phyloP scores from a whole-genome alignment of 2,113 vertebrate species.

The Rhineura floridana region DNA sequence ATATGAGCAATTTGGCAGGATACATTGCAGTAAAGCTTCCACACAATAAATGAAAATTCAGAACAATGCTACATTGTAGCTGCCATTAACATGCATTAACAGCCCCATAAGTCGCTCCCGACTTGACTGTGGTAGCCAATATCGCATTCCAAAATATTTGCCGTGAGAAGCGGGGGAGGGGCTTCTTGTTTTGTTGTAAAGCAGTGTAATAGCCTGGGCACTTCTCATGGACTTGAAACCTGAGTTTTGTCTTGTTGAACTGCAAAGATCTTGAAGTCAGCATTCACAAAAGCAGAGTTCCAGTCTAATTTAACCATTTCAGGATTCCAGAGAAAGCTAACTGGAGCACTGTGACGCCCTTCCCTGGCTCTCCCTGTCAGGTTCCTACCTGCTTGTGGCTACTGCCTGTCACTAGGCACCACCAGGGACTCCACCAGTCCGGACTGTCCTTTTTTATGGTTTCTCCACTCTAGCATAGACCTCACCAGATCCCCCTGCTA shows the following conservation, averaged over 20 bases:
- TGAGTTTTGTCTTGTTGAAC: constrained; percentile 29
- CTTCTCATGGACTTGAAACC: neutral
- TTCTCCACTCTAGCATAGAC: too few species aligned
- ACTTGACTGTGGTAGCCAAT: neutral
- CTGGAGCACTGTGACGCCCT: too few species aligned
- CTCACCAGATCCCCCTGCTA: too few species aligned
- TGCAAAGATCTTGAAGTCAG: neutral
- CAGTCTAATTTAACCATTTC: neutral
- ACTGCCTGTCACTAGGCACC: too few species aligned
- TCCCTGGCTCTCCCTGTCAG: too few species aligned
- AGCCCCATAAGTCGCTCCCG: neutral
- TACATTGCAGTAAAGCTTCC: constrained; percentile 19
- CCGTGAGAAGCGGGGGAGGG: neutral
- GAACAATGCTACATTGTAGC: constrained; percentile 16
- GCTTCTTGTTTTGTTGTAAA: neutral
- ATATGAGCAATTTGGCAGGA: constrained; percentile 39
- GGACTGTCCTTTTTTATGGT: too few species aligned
- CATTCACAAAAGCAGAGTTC: neutral
- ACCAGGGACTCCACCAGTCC: too few species aligned
- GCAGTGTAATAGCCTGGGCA: neutral
- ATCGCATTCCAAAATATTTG: constrained; percentile 19
- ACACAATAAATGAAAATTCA: constrained; percentile 26
- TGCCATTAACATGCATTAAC: neutral
- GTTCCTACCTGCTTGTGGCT: too few species aligned
- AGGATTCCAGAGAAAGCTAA: constrained; percentile 10